Base-by-base conservation (phyloP, 2,888 invertebrate species). In the Cephus sareptanus region DNA sequence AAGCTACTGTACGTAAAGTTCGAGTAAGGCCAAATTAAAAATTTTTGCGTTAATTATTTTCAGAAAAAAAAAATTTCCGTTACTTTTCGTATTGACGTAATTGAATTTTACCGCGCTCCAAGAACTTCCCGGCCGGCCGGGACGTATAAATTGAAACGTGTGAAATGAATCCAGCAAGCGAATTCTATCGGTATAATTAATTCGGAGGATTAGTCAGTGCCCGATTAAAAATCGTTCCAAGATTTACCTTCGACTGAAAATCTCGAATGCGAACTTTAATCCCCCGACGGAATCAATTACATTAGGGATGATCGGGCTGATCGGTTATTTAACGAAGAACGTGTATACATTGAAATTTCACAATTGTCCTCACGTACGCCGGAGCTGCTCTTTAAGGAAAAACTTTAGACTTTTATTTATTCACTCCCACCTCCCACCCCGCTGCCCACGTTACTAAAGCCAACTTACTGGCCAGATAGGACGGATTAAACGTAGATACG, bases 1-100 rank as follows among this genome's bases (percentile, higher is more conserved):
- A 82, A 85, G 82, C 83, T 80, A 85, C 82, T 83, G 85, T 80
- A 82, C 82, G 81, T 82, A 84, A 83, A 85, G 83, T 85, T 85
- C 83, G 84, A 82, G 1, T 15, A 4, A 40, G 15, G 4, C 15
- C 6, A 6, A 40, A 40, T 40, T 15, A 40, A 40, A 15, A 40
- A 2, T 40, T 40, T 40, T 0, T 0, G 40, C 40, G 15, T 15
- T 40, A 15, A 40, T 40, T 15, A 40, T 15, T 40, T 15, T 15
- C 3, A 37, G 13, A 4, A 15, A 35, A 12, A 12, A 35, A 35
- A 12, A 35, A 35, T 0, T 1, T 13, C 12, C 13, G 15, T 40
- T 40, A 40, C 40, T 2, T 6, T 15, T 15, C 40, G 40, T 2
- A 15, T 40, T 15, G 40, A 40, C 40, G 40, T 23, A 23, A 23